phyloP scores from a whole-genome alignment of 2,888 invertebrate genomes.

The Melieria picta region DNA sequence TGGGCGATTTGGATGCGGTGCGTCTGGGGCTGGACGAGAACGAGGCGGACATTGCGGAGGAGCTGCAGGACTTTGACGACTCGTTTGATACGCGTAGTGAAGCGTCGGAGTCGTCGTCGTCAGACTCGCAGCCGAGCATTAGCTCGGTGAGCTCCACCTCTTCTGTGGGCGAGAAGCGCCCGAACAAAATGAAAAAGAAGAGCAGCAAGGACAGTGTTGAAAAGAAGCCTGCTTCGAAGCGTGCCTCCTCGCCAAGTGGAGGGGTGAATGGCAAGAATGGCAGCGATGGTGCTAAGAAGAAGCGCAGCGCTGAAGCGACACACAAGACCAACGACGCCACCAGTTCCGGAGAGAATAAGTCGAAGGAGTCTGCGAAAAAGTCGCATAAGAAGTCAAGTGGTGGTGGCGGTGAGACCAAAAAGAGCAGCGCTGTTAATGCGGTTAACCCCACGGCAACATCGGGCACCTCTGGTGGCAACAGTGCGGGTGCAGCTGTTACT shows the following conservation, averaged over 20 bases:
- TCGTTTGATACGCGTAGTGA: slow-evolving; percentile 87
- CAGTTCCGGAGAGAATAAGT: slow-evolving; percentile 18
- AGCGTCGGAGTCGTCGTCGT: slow-evolving; percentile 81
- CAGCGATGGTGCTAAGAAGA: slow-evolving; percentile 43
- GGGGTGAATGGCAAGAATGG: slow-evolving; percentile 53
- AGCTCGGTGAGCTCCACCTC: slow-evolving; percentile 79
- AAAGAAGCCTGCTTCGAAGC: slow-evolving; percentile 48
- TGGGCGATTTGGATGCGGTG: slow-evolving; percentile 70
- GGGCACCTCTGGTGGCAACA: slow-evolving; percentile 23
- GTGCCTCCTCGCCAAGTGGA: slow-evolving; percentile 46
- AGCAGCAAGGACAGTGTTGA: slow-evolving; percentile 61
- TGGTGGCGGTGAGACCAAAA: neutral
- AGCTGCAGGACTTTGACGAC: slow-evolving; percentile 76
- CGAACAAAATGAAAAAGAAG: slow-evolving; percentile 44
- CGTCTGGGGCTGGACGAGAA: slow-evolving; percentile 75
- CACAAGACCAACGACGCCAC: slow-evolving; percentile 19
- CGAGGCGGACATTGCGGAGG: slow-evolving; percentile 81
- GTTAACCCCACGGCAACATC: slow-evolving; percentile 15
- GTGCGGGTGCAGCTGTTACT: slow-evolving; percentile 36
- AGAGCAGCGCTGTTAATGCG: slow-evolving; percentile 25
- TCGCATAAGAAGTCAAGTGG: slow-evolving; percentile 44
- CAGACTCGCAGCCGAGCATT: slow-evolving; percentile 75
- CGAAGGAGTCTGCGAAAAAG: slow-evolving; percentile 35
- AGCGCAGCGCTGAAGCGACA: slow-evolving; percentile 28
- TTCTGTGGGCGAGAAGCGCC: slow-evolving; percentile 64